Conservation (phyloP, 2,888 invertebrate species). For the Tenthredo livida region DNA sequence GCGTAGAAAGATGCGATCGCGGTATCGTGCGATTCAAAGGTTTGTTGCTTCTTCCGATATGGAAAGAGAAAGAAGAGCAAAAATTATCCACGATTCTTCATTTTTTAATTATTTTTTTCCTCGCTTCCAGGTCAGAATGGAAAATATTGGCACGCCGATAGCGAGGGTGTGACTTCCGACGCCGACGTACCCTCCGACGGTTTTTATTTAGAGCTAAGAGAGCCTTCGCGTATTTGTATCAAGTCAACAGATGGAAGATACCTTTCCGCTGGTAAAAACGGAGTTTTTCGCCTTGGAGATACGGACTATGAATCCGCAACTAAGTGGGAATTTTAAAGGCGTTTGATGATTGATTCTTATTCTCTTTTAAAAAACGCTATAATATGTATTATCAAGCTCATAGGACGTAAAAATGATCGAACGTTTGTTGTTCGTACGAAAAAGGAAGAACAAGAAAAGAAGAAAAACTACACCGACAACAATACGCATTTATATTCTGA, state of each 20-base stretch:
- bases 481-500: not conserved
- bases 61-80: not conserved
- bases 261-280: constrained; percentile 94
- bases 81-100: constrained; percentile 14
- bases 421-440: not conserved
- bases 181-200: constrained; percentile 89
- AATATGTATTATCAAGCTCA: not conserved
- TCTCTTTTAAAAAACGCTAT: not conserved
- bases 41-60: constrained; percentile 71
- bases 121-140: constrained; percentile 89
- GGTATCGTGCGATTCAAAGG: constrained; percentile 96
- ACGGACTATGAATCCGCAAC: constrained; percentile 89
- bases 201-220: constrained; percentile 95
- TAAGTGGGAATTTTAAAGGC: constrained; percentile 94
- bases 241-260: constrained; percentile 88
- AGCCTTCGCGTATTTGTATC: constrained; percentile 95
- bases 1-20: constrained; percentile 93
- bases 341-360: not conserved
- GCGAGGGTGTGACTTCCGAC: constrained; percentile 93
- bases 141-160: constrained; percentile 96
- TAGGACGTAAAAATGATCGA: not conserved
- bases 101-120: constrained; percentile 4
- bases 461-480: not conserved
- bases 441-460: not conserved
- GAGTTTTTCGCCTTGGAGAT: constrained; percentile 91